These are phyloP conservation scores for Magallana ariakensis DNA, from an alignment of 1,140 invertebrate genomes.

Conservation along the genomic window DNA sequence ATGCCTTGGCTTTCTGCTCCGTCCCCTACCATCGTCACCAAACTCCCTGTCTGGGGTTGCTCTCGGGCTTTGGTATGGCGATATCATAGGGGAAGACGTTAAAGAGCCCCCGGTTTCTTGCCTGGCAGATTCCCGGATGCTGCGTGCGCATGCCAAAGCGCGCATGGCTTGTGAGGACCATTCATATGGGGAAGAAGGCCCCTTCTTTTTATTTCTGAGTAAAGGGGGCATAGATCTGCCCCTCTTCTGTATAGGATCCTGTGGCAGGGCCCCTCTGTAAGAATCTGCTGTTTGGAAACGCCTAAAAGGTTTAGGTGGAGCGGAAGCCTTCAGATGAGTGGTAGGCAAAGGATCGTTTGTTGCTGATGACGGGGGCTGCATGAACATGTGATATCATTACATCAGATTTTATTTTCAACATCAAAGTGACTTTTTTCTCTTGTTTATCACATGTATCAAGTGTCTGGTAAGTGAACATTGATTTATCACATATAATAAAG, in stretches of 20 bases:
- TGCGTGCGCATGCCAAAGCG: not conserved
- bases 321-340: constrained; percentile 46
- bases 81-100: constrained; percentile 37
- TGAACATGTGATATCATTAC: constrained; percentile 55
- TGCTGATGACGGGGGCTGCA: constrained; percentile 53
- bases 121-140: constrained; percentile 19
- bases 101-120: constrained; percentile 14
- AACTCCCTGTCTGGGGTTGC: constrained; percentile 54
- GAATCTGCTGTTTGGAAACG: constrained; percentile 49
- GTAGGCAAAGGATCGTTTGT: constrained; percentile 28
- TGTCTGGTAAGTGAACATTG: not conserved
- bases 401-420: not conserved
- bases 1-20: constrained; percentile 42
- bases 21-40: constrained; percentile 9
- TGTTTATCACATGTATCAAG: constrained; percentile 22
- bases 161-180: constrained; percentile 46
- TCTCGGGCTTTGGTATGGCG: constrained; percentile 50
- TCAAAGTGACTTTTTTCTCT: constrained; percentile 28
- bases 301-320: constrained; percentile 50
- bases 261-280: constrained; percentile 6
- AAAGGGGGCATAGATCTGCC: constrained; percentile 7
- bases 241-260: not conserved
- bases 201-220: constrained; percentile 33
- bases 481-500: not conserved
- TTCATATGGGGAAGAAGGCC: constrained; percentile 43